A percentile compares a stretch with the other conserved stretches of the same genome.
These are phyloP conservation scores for Apostichopus japonicus DNA, from an alignment of 35 echinoderm and acorn worm genomes.

Conservation along the genomic window DNA sequence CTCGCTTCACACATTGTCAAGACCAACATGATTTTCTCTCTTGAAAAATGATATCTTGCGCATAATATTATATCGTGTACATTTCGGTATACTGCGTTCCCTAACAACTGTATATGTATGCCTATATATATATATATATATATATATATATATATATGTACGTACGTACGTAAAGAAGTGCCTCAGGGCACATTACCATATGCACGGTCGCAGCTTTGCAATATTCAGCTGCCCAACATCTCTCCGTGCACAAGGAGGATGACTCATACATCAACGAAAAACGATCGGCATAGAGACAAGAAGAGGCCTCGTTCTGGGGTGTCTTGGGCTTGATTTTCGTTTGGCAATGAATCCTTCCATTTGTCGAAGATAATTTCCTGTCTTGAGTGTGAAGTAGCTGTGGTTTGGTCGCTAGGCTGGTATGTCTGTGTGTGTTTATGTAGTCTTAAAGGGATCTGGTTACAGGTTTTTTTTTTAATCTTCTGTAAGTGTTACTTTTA, in stretches of 20 bases:
- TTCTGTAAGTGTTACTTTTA: not conserved
- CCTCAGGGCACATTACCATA: slow-evolving; percentile 42
- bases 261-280: slow-evolving; percentile 16
- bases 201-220: not conserved
- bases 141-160: too few relatives aligned
- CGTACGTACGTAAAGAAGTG: not conserved
- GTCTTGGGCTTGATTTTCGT: not conserved
- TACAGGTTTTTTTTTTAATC: slow-evolving; percentile 12
- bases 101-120: not conserved
- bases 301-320: slow-evolving; percentile 19
- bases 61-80: slow-evolving; percentile 12
- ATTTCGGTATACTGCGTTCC: not conserved
- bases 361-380: slow-evolving; percentile 34
- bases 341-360: slow-evolving; percentile 42
- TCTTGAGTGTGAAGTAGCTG: not conserved
- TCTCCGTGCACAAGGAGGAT: not conserved
- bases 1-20: not conserved
- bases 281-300: slow-evolving; percentile 23
- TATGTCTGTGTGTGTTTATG: too few relatives aligned
- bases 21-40: not conserved
- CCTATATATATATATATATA: too few relatives aligned
- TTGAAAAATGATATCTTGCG: slow-evolving; percentile 1
- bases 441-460: slow-evolving; percentile 32
- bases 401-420: not conserved
- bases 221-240: not conserved